Evolutionary conservation across 2,888 invertebrate genomes (phyloP), one percentile per base, ranked within the genome.

Genomic region (Aleiodes testaceus): DNA sequence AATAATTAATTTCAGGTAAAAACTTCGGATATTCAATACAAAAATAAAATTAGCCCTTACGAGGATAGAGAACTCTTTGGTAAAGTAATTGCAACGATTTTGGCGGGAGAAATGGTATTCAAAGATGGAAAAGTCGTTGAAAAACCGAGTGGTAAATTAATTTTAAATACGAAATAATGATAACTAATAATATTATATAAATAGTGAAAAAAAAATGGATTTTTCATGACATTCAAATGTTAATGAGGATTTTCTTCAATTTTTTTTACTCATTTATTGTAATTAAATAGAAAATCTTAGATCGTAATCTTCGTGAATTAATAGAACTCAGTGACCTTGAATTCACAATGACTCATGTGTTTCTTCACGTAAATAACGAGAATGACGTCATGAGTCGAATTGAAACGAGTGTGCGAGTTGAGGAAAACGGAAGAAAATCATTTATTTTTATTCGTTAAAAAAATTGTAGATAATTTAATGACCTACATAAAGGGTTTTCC

Each of bases 11-110:
- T 79, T 1, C 72, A 87, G 87, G 77, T 87, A 49, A 70, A 77
- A 11, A 82, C 89, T 64, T 89, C 90, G n/a, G 89, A 89, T 26
- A 91, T 93, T 75, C 88, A 90, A n/a, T 91, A 93, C 78, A 91
- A 92, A 77, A 93, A 93, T 83, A 93, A 93, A 92, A 82, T 92
- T 12, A 92, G 92, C 22, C 93, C 93, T 0, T 93, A 94, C 79
- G 86, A 92, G 75, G 91, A 90, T 6, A 90, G 88, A 76, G 86
- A 87, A 74, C 81, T 93, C 22, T 89, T 88, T 72, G 93, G 93
- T 16, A 90, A 91, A 55, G 91, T 94, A 14, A 87, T 90, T 80
- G 89, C 91, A 72, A 94, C 93, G 0, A 90, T 92, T 75, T 89
- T 94, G 1, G 89, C 93, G 6, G 93, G 93, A 0, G 85, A 90